Percentiles rank a stretch among this genome's conserved stretches.
Evolutionary conservation across 2,113 vertebrate species (phyloP).

Genomic region (Ochotona princeps): DNA sequence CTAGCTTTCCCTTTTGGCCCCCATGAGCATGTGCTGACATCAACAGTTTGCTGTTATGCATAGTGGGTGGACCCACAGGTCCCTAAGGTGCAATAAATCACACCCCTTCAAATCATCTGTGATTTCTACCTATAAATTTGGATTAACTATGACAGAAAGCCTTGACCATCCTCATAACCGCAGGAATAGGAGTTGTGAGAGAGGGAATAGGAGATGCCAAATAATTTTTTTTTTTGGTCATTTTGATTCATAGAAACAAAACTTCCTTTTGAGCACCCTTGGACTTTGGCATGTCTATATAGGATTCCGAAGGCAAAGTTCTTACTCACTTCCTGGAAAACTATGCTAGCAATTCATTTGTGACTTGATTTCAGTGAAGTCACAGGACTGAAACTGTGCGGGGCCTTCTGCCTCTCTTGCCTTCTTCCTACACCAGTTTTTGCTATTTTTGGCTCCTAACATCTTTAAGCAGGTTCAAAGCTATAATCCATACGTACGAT

Average conservation of each 20-base stretch:
- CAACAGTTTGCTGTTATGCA: conserved; percentile 60
- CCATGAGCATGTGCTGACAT: conserved; percentile 45
- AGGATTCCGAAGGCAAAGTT: conserved; percentile 38
- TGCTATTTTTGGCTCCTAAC: background rate
- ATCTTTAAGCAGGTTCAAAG: conserved; percentile 13
- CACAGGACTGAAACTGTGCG: background rate
- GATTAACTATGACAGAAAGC: conserved; percentile 52
- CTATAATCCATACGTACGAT: conserved; percentile 7
- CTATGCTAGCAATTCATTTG: background rate
- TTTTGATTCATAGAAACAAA: conserved; percentile 48
- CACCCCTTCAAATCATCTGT: conserved; percentile 67
- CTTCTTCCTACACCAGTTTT: background rate
- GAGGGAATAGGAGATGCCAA: background rate
- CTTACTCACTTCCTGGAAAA: conserved; percentile 3
- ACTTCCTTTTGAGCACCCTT: background rate
- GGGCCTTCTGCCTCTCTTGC: background rate
- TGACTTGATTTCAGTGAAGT: conserved; percentile 25
- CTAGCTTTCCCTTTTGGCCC: conserved; percentile 62
- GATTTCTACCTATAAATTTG: conserved; percentile 66
- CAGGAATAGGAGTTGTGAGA: background rate
- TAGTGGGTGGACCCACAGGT: conserved; percentile 47
- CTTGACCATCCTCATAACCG: background rate
- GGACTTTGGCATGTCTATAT: background rate
- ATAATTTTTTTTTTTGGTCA: background rate
- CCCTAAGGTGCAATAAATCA: conserved; percentile 68